Base-by-base conservation (phyloP, 2,888 invertebrate species). In the Nemurella pictetii region DNA sequence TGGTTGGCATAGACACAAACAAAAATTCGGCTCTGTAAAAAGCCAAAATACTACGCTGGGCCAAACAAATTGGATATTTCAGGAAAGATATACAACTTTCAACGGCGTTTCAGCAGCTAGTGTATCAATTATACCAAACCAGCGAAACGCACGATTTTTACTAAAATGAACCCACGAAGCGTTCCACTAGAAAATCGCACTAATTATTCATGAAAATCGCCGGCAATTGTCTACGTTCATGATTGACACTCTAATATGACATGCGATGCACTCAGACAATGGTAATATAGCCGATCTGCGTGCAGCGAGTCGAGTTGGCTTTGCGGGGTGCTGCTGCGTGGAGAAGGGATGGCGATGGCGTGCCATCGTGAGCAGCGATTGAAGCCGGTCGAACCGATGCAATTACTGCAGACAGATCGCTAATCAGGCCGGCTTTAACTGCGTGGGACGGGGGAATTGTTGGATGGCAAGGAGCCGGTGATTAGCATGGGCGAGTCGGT, bases 331-430 rank as follows among this genome's bases (percentile, higher is more conserved):
- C 35, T 7, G 83, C 75, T 82, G 85, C 85, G 85, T 85, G 85
- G 7, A n/a, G n/a, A n/a, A n/a, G 74, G 83, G 74, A 20, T 55
- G 29, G 30, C 12, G n/a, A 55, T 85, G 55, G 85, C 85, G 85
- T 85, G 85, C 73, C 75, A 85, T 77, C 83, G 83, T 83, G 32
- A 27, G 83, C 28, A 73, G 80, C 32, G 80, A 80, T 80, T 35
- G n/a, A 15, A 75, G 27, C 28, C n/a, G 28, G 75, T 75, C 75
- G 28, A 75, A 26, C 75, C 12, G 28, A 75, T n/a, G 75, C 75
- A 75, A 75, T 75, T 75, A 75, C 75, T n/a, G 2, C 75, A 27
- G 27, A 27, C 75, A 75, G 28, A 75, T 75, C 75, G 75, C 20
- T 75, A 75, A 75, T 75, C 75, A 75, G 75, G 12, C 75, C 73